A percentile compares a stretch with the other conserved stretches of the same genome.
Conservation (phyloP, 2,113 vertebrate species). For the Capra hircus region DNA sequence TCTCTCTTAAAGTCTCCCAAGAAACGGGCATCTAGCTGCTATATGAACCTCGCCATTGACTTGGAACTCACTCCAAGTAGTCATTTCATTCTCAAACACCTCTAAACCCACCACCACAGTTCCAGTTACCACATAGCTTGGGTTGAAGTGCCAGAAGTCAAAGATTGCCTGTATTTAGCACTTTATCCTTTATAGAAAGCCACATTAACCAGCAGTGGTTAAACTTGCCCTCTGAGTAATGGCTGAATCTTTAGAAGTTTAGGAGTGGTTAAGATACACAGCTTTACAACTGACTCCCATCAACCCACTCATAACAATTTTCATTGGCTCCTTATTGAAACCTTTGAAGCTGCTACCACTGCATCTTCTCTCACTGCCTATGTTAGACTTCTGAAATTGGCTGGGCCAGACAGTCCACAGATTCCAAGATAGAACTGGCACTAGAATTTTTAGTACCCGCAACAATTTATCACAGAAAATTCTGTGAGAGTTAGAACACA, state of each 20-base stretch:
- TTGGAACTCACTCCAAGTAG: conserved; percentile 2
- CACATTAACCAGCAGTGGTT: conserved; percentile 46
- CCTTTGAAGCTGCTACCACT: conserved; percentile 6
- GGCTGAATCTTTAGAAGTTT: conserved; percentile 43
- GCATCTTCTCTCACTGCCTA: not conserved
- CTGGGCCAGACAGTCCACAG: not conserved
- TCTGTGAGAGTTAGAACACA: conserved; percentile 1
- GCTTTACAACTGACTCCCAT: conserved; percentile 28
- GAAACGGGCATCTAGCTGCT: not conserved
- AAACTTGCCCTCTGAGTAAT: conserved; percentile 44
- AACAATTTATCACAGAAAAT: not conserved
- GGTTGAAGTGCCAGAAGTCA: conserved; percentile 36
- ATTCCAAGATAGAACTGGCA: not conserved
- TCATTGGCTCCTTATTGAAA: conserved; percentile 20
- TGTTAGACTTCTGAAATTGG: conserved; percentile 2
- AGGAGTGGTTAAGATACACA: conserved; percentile 9
- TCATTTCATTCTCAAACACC: conserved; percentile 24
- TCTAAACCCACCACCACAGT: not conserved
- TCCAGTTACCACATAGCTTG: not conserved
- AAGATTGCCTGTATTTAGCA: conserved; percentile 12
- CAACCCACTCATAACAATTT: not conserved
- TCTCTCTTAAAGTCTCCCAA: not conserved
- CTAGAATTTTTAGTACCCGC: not conserved
- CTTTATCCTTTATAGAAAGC: conserved; percentile 46
- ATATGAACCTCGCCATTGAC: not conserved